Evolutionary conservation across 2,797 vertebrate species (phyloP).

Genomic region (Gila robusta): DNA sequence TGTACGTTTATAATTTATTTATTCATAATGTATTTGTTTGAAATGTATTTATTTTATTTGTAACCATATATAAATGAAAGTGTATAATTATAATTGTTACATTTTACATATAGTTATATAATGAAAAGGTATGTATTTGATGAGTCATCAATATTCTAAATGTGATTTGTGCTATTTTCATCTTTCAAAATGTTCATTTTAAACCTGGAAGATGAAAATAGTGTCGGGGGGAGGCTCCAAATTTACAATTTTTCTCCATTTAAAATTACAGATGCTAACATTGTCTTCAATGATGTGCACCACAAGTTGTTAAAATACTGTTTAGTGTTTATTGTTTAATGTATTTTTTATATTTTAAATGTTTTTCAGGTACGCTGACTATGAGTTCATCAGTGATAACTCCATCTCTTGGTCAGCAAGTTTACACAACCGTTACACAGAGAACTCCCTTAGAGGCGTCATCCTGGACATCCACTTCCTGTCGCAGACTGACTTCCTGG

Average conservation of each 20-base stretch:
- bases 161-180: background rate
- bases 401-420: constrained; percentile 98
- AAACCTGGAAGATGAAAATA: background rate
- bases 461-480: constrained; percentile 98
- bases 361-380: constrained; percentile 88
- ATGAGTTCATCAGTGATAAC: constrained; percentile 99
- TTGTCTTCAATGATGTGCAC: background rate
- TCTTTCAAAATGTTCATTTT: background rate
- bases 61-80: background rate
- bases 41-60: background rate
- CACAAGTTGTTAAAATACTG: background rate
- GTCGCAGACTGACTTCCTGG: constrained; percentile 96
- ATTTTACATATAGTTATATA: background rate
- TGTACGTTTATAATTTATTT: background rate
- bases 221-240: fast-evolving
- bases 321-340: background rate
- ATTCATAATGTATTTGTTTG: background rate
- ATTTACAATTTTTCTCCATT: too few species aligned
- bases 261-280: background rate
- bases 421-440: constrained; percentile 95
- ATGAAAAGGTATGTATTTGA: background rate
- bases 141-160: background rate
- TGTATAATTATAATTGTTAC: background rate
- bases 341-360: background rate
- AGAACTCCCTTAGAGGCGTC: constrained; percentile 95